Evolutionary conservation across 2,797 vertebrate species (phyloP).

Genomic region (Acanthurus lineatus): DNA sequence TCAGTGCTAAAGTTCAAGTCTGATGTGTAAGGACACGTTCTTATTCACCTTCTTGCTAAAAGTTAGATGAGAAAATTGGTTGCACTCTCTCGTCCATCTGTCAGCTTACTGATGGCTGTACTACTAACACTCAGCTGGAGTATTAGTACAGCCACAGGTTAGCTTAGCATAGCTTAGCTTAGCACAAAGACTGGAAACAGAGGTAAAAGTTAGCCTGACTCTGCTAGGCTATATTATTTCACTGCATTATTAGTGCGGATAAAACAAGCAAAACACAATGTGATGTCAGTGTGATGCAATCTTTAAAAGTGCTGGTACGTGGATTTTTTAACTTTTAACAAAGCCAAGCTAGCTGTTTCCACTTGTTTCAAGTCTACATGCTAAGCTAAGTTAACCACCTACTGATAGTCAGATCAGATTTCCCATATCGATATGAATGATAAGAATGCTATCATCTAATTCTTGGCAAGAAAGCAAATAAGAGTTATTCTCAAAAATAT

Average conservation of each 20-base stretch:
- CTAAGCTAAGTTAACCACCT: background rate
- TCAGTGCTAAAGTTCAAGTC: background rate
- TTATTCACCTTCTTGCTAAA: background rate
- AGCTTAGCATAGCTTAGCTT: background rate
- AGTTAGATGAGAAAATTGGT: background rate
- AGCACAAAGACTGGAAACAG: background rate
- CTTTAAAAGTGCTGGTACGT: too few species aligned
- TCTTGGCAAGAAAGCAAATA: background rate
- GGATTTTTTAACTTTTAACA: background rate
- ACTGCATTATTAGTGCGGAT: too few species aligned
- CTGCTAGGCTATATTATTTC: background rate
- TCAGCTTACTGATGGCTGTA: too few species aligned
- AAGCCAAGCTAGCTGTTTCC: background rate
- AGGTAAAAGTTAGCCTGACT: background rate
- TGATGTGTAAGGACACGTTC: background rate
- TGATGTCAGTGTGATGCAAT: too few species aligned
- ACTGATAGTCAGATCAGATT: background rate
- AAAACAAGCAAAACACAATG: background rate
- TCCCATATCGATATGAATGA: background rate
- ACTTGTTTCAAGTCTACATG: background rate
- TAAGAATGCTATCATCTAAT: background rate
- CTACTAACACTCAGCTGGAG: background rate
- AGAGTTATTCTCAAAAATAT: background rate
- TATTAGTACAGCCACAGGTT: background rate
- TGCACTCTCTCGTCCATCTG: background rate